A percentile compares a stretch with the other conserved stretches of the same genome.
Evolutionary conservation across 2,797 vertebrate species (phyloP).

Genomic region (Poecilia picta): DNA sequence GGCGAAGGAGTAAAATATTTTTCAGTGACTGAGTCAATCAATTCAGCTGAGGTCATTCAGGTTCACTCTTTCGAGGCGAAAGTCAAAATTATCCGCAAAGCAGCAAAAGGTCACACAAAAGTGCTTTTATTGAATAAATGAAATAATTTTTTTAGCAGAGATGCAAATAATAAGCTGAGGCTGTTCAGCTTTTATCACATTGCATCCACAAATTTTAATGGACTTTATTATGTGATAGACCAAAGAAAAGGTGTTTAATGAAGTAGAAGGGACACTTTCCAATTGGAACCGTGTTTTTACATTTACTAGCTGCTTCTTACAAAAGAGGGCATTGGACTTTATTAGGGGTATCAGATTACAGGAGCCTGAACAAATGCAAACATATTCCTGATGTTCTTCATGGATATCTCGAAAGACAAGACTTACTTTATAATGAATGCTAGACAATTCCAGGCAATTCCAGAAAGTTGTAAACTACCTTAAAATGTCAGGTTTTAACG

Average conservation of each 20-base stretch:
- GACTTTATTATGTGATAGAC: neutral
- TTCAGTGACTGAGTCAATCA: neutral
- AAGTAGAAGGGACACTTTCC: neutral
- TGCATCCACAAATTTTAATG: neutral
- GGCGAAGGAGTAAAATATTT: neutral
- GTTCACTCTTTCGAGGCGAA: neutral
- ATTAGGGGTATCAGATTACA: neutral
- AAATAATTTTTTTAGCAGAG: neutral
- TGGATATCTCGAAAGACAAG: neutral
- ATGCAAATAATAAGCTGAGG: neutral
- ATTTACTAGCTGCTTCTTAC: neutral
- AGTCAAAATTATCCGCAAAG: neutral
- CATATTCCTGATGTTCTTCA: neutral
- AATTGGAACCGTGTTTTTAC: neutral
- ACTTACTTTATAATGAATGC: neutral
- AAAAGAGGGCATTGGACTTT: neutral
- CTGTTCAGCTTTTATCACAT: neutral
- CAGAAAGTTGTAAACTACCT: neutral
- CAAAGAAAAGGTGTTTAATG: neutral
- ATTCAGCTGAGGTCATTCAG: neutral
- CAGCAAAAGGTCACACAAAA: neutral
- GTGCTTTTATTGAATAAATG: neutral
- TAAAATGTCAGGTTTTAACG: neutral
- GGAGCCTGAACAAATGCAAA: neutral
- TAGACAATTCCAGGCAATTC: neutral